Conservation (phyloP, 1,140 invertebrate genomes). For the Artemia franciscana region DNA sequence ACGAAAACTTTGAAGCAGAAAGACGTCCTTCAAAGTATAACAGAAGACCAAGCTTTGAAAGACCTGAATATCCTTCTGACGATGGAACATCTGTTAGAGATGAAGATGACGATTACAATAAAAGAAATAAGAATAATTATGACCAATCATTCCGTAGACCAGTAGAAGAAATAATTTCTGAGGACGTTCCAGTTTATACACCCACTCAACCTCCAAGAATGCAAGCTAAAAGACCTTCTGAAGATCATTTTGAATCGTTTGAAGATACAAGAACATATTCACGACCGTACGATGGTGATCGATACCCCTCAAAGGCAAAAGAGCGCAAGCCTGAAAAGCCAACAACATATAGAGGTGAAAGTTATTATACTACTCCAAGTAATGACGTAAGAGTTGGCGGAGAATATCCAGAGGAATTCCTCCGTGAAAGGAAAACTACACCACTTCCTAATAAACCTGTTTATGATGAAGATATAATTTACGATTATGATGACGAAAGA, state of each 20-base stretch:
- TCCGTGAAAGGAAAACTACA: neutral
- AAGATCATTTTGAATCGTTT: neutral
- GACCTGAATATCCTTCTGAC: neutral
- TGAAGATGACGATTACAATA: neutral
- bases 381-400: too few relatives aligned
- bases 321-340: neutral
- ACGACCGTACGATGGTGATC: neutral
- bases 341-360: neutral
- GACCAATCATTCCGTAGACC: neutral
- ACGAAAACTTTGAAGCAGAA: neutral
- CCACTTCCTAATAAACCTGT: neutral
- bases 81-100: neutral
- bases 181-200: too few relatives aligned
- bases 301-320: neutral
- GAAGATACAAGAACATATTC: neutral
- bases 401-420: neutral
- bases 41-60: neutral
- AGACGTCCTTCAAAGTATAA: neutral
- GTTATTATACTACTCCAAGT: too few relatives aligned
- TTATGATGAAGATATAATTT: slow-evolving; percentile 8
- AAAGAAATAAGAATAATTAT: neutral
- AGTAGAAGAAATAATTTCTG: neutral
- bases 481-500: slow-evolving; percentile 9
- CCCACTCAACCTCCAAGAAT: neutral
- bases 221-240: neutral